These are phyloP conservation scores for Abrostola triplasia DNA, from an alignment of 2,888 invertebrate genomes.

Conservation along the genomic window DNA sequence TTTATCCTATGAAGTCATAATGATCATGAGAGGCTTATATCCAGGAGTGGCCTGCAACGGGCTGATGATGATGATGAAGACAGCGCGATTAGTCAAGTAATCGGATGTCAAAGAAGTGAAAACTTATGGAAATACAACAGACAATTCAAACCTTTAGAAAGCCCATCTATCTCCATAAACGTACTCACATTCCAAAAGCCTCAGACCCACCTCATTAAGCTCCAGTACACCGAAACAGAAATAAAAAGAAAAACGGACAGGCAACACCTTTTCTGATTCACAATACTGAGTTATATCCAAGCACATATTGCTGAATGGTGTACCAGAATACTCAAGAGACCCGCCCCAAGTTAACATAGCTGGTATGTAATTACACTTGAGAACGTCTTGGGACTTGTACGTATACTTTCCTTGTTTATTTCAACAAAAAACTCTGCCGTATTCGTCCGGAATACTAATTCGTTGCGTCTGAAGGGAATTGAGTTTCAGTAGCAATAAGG, in stretches of 20 bases:
- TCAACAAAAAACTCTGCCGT: slow-evolving; percentile 27
- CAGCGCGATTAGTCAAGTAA: too few relatives aligned
- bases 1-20: too few relatives aligned
- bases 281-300: slow-evolving; percentile 26
- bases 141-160: too few relatives aligned
- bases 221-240: background rate
- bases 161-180: too few relatives aligned
- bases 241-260: background rate
- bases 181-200: too few relatives aligned
- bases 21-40: too few relatives aligned
- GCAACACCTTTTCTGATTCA: background rate
- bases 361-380: slow-evolving; percentile 46
- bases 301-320: slow-evolving; percentile 21
- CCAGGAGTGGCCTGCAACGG: too few relatives aligned
- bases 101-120: too few relatives aligned
- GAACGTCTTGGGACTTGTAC: slow-evolving; percentile 42
- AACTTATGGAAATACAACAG: too few relatives aligned
- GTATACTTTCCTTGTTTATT: slow-evolving; percentile 43
- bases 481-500: slow-evolving; percentile 7
- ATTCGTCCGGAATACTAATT: slow-evolving; percentile 45
- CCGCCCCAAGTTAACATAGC: slow-evolving; percentile 29
- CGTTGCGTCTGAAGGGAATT: slow-evolving; percentile 16
- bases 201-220: too few relatives aligned
- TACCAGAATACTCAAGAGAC: slow-evolving; percentile 24
- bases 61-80: too few relatives aligned